Evolutionary conservation across 2,888 invertebrate species (phyloP).

Genomic region (Frankliniella fusca): DNA sequence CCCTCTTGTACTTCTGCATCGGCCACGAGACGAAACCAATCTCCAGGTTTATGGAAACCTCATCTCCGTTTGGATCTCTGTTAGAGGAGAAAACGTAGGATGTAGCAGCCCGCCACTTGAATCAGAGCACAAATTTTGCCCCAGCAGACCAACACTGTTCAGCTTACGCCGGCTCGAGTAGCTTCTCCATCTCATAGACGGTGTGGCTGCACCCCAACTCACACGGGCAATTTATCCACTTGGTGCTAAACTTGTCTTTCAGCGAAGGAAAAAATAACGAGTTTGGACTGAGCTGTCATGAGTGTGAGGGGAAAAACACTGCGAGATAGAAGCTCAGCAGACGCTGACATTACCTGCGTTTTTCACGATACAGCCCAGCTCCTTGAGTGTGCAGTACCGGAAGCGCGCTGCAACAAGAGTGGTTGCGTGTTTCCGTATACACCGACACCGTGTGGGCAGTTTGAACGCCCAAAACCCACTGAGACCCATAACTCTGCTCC

Average conservation of each 20-base stretch:
- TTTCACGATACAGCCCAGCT: slow-evolving; percentile 47
- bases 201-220: slow-evolving; percentile 70
- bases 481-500: too few species aligned
- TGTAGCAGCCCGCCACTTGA: slow-evolving; percentile 33
- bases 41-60: slow-evolving; percentile 46
- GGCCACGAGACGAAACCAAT: slow-evolving; percentile 74
- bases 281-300: neutral
- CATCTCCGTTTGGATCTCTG: too few species aligned
- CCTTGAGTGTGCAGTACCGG: slow-evolving; percentile 56
- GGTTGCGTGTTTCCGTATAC: too few species aligned
- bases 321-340: neutral
- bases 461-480: too few species aligned
- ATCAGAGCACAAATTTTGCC: slow-evolving; percentile 27
- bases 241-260: slow-evolving; percentile 32
- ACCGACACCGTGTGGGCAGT: too few species aligned
- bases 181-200: slow-evolving; percentile 69
- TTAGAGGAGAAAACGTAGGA: slow-evolving; percentile 37
- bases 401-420: slow-evolving; percentile 48
- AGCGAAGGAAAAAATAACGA: slow-evolving; percentile 34
- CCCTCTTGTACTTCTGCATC: slow-evolving; percentile 70
- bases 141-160: too few species aligned
- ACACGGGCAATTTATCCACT: slow-evolving; percentile 61
- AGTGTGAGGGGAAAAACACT: neutral
- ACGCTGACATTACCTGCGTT: slow-evolving; percentile 33
- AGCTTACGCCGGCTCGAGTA: slow-evolving; percentile 57